Conservation (phyloP, 2,888 invertebrate genomes). For the Ypsolopha sequella region DNA sequence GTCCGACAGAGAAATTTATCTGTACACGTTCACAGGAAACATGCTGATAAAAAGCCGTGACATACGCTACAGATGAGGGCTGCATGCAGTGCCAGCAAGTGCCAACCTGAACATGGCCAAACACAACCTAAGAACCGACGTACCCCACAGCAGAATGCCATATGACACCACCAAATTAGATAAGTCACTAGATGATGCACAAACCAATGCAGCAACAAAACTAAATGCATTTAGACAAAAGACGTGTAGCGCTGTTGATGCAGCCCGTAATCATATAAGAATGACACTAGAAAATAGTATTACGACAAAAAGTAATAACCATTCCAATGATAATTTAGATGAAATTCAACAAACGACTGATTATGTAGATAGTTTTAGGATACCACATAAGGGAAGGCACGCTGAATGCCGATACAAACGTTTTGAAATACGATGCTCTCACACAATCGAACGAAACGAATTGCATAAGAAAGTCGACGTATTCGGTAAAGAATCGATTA, state of each 20-base stretch:
- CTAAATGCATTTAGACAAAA: too few species aligned
- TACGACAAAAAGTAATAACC: conserved; percentile 29
- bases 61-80: conserved; percentile 3
- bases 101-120: neutral
- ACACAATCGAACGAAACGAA: conserved; percentile 23
- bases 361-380: conserved; percentile 48
- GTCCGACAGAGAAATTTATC: conserved; percentile 57
- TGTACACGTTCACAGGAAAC: conserved; percentile 53
- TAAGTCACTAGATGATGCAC: too few species aligned
- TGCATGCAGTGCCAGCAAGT: conserved; percentile 1
- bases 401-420: conserved; percentile 29
- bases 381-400: conserved; percentile 31
- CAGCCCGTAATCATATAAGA: too few species aligned
- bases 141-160: too few species aligned
- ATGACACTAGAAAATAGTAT: conserved; percentile 21
- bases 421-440: conserved; percentile 31
- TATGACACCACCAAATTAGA: too few species aligned
- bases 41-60: conserved; percentile 38
- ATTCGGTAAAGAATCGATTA: conserved; percentile 51
- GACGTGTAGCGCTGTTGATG: too few species aligned
- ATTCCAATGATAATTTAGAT: conserved; percentile 52
- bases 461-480: conserved; percentile 43
- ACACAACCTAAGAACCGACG: too few species aligned
- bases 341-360: conserved; percentile 47
- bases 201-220: too few species aligned